These are phyloP conservation scores for Kryptolebias marmoratus DNA, from an alignment of 2,113 vertebrate genomes.

Conservation along the genomic window DNA sequence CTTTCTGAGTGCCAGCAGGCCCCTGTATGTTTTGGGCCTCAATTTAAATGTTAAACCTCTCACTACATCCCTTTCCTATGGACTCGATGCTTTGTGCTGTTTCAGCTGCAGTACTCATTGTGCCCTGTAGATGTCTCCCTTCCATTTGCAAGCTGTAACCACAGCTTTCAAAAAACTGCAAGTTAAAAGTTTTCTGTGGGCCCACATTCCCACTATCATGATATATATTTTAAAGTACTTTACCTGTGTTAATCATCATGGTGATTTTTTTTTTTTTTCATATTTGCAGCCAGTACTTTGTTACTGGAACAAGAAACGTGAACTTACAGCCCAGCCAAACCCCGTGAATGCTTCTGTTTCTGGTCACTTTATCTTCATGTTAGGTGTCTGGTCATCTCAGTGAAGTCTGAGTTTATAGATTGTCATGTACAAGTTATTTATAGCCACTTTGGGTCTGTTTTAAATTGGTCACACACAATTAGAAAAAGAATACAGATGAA, in stretches of 20 bases:
- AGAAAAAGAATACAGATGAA: neutral
- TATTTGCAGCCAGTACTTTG: slow-evolving; percentile 44
- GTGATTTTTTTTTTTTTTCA: slow-evolving; percentile 37
- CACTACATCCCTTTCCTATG: slow-evolving; percentile 22
- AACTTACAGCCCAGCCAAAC: slow-evolving; percentile 24
- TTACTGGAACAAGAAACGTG: slow-evolving; percentile 21
- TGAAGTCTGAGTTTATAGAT: slow-evolving; percentile 1
- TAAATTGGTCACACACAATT: slow-evolving; percentile 11
- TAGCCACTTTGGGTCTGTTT: slow-evolving; percentile 4
- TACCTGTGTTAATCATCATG: slow-evolving; percentile 32
- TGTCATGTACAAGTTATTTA: slow-evolving; percentile 8
- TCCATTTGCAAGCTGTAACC: slow-evolving; percentile 22
- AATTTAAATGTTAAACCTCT: slow-evolving; percentile 45
- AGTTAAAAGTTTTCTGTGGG: slow-evolving; percentile 24
- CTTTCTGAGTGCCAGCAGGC: slow-evolving; percentile 66
- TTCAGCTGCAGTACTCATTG: slow-evolving; percentile 58
- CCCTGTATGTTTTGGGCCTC: slow-evolving; percentile 52
- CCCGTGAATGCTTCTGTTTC: slow-evolving; percentile 50
- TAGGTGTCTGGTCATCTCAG: slow-evolving; percentile 22
- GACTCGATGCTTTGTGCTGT: slow-evolving; percentile 53
- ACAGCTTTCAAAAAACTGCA: slow-evolving; percentile 40
- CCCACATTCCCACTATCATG: slow-evolving; percentile 28
- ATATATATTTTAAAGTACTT: slow-evolving; percentile 29
- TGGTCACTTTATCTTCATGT: slow-evolving; percentile 19
- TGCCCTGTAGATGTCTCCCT: slow-evolving; percentile 61